Percentiles rank a stretch among this genome's conserved stretches.
Conservation (phyloP, 2,113 vertebrate species). For the Amia ocellicauda region DNA sequence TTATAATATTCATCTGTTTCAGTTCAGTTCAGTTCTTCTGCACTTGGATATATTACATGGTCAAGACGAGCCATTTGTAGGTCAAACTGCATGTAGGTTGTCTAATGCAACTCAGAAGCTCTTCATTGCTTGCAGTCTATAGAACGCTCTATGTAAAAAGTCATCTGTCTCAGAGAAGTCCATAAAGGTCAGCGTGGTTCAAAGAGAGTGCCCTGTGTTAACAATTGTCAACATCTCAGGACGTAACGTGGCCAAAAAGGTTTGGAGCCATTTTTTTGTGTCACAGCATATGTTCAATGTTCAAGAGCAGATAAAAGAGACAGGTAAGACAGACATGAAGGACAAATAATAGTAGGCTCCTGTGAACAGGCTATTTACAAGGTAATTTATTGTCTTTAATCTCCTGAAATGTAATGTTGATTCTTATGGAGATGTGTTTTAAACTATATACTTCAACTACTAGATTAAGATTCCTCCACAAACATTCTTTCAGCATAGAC, state of each 20-base stretch:
- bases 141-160: neutral
- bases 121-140: neutral
- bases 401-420: too few species aligned
- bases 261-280: neutral
- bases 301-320: neutral
- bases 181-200: conserved; percentile 48
- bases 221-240: neutral
- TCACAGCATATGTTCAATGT: neutral
- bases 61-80: too few species aligned
- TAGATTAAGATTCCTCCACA: too few species aligned
- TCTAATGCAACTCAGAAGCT: conserved; percentile 35
- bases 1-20: too few species aligned
- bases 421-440: too few species aligned
- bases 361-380: neutral
- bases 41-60: too few species aligned
- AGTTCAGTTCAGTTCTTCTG: too few species aligned
- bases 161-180: conserved; percentile 37
- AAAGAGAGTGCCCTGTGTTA: conserved; percentile 1
- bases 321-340: neutral
- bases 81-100: conserved; percentile 18
- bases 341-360: neutral
- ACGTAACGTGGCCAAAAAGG: neutral
- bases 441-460: too few species aligned
- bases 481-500: too few species aligned
- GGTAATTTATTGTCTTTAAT: too few species aligned